Conservation (phyloP, 2,113 vertebrate species). For the Microtus ochrogaster region DNA sequence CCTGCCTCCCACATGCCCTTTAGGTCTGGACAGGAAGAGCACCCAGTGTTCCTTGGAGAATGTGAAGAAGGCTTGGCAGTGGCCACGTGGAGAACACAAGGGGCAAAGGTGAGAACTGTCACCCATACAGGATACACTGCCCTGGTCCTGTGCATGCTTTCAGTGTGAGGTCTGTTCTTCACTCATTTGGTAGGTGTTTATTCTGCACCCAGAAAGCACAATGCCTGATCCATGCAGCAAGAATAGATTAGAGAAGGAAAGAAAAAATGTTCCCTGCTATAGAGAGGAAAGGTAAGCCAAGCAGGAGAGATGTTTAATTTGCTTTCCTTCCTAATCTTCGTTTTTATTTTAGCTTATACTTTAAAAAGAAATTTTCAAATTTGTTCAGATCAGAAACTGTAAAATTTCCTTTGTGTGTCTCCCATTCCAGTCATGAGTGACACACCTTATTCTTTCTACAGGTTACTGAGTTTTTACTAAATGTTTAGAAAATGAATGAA, state of each 20-base stretch:
- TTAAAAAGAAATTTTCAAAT: not conserved
- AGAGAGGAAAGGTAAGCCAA: too few species aligned
- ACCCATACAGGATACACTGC: too few species aligned
- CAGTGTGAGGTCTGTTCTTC: not conserved
- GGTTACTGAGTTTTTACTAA: not conserved
- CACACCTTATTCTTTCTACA: not conserved
- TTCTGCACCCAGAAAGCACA: not conserved
- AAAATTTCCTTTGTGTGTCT: not conserved
- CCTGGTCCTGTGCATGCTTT: not conserved
- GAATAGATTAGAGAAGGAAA: not conserved
- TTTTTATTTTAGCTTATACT: not conserved
- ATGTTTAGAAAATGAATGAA: slow-evolving; percentile 25
- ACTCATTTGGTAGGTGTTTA: not conserved
- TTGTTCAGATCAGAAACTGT: not conserved
- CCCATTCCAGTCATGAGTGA: too few species aligned
- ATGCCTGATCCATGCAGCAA: not conserved
- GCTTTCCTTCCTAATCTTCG: not conserved
- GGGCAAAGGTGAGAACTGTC: not conserved
- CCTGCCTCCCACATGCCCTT: not conserved
- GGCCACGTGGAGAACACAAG: not conserved
- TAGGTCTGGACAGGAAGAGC: not conserved
- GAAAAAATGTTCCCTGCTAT: not conserved
- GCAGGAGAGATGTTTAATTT: not conserved
- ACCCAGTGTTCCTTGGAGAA: not conserved
- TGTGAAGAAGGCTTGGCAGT: not conserved